Percentiles rank a stretch among this genome's conserved stretches.
phyloP scores from a whole-genome alignment of 2,113 vertebrate species.

The Hemicordylus capensis region DNA sequence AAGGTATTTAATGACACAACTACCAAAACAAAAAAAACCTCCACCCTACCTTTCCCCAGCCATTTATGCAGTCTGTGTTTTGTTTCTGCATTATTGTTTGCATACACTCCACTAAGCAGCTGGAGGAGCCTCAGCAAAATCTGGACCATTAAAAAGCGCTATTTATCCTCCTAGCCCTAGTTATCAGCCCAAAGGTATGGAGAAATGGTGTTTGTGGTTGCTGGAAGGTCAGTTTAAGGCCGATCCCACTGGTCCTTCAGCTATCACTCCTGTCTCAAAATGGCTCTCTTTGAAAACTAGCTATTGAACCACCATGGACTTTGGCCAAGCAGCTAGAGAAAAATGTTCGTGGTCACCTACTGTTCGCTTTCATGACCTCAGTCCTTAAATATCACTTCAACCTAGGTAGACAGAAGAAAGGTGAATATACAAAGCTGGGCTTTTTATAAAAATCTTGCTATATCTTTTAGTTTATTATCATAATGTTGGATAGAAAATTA shows the following conservation, averaged over 20 bases:
- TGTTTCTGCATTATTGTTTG: not conserved
- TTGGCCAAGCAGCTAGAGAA: not conserved
- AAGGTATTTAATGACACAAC: not conserved
- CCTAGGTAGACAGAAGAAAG: not conserved
- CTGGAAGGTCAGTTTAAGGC: not conserved
- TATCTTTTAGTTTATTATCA: not conserved
- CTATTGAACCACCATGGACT: not conserved
- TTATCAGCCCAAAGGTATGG: not conserved
- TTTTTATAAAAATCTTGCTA: not conserved
- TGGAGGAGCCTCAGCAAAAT: not conserved
- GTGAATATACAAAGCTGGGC: not conserved
- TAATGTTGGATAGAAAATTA: too few species aligned
- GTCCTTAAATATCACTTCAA: too few species aligned
- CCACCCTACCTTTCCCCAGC: not conserved
- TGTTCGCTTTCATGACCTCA: not conserved
- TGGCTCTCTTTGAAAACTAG: not conserved
- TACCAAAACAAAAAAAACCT: not conserved
- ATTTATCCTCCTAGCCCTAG: not conserved
- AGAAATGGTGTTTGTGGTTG: too few species aligned
- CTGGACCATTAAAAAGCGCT: too few species aligned
- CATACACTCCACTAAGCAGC: not conserved
- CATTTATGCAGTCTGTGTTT: not conserved
- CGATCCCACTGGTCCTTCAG: too few species aligned
- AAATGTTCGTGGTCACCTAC: not conserved
- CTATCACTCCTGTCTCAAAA: not conserved